phyloP scores from a whole-genome alignment of 2,113 vertebrate genomes.

The Pomatorhinus ruficollis region DNA sequence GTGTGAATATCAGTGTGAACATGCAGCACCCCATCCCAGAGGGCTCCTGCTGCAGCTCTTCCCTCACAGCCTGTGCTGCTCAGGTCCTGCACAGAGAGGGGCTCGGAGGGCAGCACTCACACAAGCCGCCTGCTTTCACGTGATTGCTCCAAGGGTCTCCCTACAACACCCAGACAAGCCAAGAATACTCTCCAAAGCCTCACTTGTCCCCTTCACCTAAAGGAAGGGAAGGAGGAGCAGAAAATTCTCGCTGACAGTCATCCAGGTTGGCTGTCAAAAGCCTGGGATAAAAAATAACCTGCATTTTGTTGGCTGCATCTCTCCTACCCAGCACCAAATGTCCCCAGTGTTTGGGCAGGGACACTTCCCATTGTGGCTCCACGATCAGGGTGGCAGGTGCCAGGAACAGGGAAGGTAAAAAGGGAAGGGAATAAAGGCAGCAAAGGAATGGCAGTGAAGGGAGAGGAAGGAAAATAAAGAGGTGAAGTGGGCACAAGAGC shows the following conservation, averaged over 20 bases:
- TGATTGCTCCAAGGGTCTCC: background rate
- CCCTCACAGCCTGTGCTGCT: background rate
- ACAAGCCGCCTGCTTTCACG: rapidly evolving
- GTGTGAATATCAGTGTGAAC: background rate
- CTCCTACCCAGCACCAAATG: background rate
- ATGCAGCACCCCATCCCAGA: background rate
- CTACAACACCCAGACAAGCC: background rate
- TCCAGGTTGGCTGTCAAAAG: background rate
- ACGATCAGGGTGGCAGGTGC: rapidly evolving
- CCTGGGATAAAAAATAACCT: background rate
- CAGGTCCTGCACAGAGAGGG: background rate
- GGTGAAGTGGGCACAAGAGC: background rate
- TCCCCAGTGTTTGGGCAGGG: background rate
- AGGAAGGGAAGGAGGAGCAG: background rate
- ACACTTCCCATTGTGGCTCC: rapidly evolving
- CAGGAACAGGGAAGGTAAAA: background rate
- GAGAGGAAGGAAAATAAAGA: background rate
- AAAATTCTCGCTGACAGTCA: background rate
- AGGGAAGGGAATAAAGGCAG: background rate
- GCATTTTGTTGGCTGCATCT: background rate
- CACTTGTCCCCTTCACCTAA: background rate
- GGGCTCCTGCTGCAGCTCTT: background rate
- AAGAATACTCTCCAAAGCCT: background rate
- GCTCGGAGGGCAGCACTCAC: background rate
- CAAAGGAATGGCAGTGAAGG: background rate